Evolutionary conservation across 1,140 invertebrate genomes (phyloP).

Genomic region (Heliconius hewitsoni): DNA sequence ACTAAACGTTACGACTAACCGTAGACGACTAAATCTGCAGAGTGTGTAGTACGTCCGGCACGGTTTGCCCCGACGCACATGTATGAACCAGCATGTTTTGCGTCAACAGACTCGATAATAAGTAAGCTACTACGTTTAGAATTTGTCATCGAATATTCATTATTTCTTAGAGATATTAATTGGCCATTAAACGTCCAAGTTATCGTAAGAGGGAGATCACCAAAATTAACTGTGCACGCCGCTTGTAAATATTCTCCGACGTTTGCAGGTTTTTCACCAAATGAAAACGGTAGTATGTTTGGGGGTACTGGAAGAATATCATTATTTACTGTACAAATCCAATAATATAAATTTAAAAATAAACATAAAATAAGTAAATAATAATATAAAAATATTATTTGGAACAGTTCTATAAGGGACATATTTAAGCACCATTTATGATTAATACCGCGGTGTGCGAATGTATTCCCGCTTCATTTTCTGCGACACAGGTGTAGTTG

Average conservation of each 20-base stretch:
- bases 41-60: slow-evolving; percentile 85
- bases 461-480: slow-evolving; percentile 84
- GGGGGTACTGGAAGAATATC: slow-evolving; percentile 81
- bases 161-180: slow-evolving; percentile 82
- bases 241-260: slow-evolving; percentile 87
- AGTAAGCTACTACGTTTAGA: slow-evolving; percentile 87
- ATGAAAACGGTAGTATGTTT: slow-evolving; percentile 83
- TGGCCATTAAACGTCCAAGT: slow-evolving; percentile 86
- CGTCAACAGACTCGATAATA: slow-evolving; percentile 87
- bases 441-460: slow-evolving; percentile 78
- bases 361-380: slow-evolving; percentile 39
- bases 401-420: slow-evolving; percentile 14
- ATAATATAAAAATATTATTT: slow-evolving; percentile 28
- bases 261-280: slow-evolving; percentile 86
- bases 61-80: slow-evolving; percentile 90
- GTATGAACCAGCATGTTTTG: slow-evolving; percentile 89
- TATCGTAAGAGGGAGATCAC: slow-evolving; percentile 91
- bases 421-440: slow-evolving; percentile 82
- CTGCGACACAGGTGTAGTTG: slow-evolving; percentile 85
- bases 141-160: slow-evolving; percentile 84
- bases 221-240: slow-evolving; percentile 92
- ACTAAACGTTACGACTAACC: slow-evolving; percentile 81
- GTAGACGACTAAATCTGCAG: slow-evolving; percentile 86
- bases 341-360: slow-evolving; percentile 45
- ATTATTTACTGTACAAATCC: slow-evolving; percentile 40